A percentile compares a stretch with the other conserved stretches of the same genome.
These are phyloP conservation scores for Pseudolaguvia tuberculata DNA, from an alignment of 2,113 vertebrate species.

Conservation along the genomic window DNA sequence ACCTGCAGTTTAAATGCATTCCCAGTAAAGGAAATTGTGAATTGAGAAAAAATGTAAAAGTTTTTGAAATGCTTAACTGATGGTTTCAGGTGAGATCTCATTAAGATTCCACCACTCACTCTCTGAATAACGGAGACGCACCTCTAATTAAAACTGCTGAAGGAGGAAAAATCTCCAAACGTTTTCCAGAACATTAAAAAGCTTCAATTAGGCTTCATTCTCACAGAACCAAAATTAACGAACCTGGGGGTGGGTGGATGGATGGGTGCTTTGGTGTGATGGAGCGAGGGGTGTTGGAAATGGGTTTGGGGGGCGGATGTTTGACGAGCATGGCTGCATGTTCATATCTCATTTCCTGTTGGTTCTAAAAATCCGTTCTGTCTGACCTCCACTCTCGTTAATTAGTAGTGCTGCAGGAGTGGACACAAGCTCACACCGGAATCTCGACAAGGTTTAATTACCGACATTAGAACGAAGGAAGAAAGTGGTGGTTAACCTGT, in stretches of 20 bases:
- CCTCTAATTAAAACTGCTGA: conserved; percentile 20
- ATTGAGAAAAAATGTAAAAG: background rate
- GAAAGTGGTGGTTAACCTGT: conserved; percentile 52
- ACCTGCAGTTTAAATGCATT: no score
- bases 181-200: conserved; percentile 20
- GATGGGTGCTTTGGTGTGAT: no score
- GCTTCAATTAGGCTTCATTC: conserved; percentile 37
- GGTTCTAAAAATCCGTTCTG: conserved; percentile 61
- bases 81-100: conserved; percentile 10
- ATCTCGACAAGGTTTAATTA: conserved; percentile 61
- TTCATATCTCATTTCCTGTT: conserved; percentile 60
- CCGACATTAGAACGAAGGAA: conserved; percentile 60
- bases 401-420: conserved; percentile 58
- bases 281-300: no score
- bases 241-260: no score
- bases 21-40: background rate
- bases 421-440: conserved; percentile 55
- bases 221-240: conserved; percentile 59
- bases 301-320: no score
- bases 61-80: background rate
- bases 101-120: background rate
- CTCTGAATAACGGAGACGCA: background rate
- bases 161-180: conserved; percentile 22
- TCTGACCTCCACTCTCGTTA: conserved; percentile 63
- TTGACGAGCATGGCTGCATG: conserved; percentile 48